Evolutionary conservation across 2,888 invertebrate species (phyloP).

Genomic region (Crocallis elinguaria): DNA sequence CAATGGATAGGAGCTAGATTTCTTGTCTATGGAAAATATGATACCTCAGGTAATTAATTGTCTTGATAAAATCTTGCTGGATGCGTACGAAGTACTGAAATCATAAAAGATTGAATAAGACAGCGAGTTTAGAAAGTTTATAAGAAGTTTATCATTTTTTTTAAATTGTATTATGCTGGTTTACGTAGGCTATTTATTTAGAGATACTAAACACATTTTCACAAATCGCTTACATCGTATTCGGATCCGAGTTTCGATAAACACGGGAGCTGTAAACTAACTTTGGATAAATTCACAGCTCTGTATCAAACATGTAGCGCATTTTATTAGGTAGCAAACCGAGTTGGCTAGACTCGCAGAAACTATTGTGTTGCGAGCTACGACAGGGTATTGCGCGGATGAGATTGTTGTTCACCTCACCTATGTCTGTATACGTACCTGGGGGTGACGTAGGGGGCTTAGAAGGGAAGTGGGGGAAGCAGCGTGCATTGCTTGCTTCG

Average conservation of each 20-base stretch:
- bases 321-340: slow-evolving; percentile 21
- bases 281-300: slow-evolving; percentile 9
- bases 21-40: slow-evolving; percentile 14
- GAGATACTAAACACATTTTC: neutral
- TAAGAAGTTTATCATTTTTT: neutral
- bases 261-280: neutral
- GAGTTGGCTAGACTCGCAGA: slow-evolving; percentile 50
- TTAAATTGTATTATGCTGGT: neutral
- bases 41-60: slow-evolving; percentile 18
- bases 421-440: slow-evolving; percentile 53
- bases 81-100: neutral
- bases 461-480: slow-evolving; percentile 37
- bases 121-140: slow-evolving; percentile 2
- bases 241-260: neutral
- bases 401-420: slow-evolving; percentile 69
- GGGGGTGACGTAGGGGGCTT: slow-evolving; percentile 42
- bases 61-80: slow-evolving; percentile 9
- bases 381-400: slow-evolving; percentile 60
- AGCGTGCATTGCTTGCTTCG: slow-evolving; percentile 62
- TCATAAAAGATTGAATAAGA: too few species aligned
- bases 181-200: neutral
- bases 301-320: slow-evolving; percentile 18
- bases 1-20: slow-evolving; percentile 27
- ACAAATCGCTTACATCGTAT: slow-evolving; percentile 1
- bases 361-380: slow-evolving; percentile 59